phyloP scores from a whole-genome alignment of 2,797 vertebrate genomes.

The Gallinago solitaria region DNA sequence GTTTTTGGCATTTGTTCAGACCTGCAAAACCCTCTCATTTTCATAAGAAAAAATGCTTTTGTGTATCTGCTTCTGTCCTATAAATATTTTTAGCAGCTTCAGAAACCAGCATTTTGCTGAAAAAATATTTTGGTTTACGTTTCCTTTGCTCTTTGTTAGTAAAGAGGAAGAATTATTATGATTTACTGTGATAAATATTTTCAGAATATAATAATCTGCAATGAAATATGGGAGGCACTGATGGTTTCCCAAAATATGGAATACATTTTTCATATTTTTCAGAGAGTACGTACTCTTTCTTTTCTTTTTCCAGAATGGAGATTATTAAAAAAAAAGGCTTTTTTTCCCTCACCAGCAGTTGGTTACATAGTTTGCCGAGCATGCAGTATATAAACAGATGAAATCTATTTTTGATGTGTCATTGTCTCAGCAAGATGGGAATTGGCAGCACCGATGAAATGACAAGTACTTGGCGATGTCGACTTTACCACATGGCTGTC shows the following conservation, averaged over 20 bases:
- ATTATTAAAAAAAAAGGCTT: neutral
- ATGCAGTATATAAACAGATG: constrained; percentile 65
- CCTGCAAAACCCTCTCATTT: neutral
- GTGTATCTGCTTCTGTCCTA: neutral
- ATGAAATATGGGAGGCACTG: neutral
- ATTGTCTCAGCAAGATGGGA: constrained; percentile 68
- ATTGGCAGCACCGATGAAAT: constrained; percentile 59
- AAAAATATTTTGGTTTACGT: neutral
- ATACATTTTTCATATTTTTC: constrained; percentile 4
- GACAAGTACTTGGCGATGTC: constrained; percentile 64
- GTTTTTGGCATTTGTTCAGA: constrained; percentile 17
- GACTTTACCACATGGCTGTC: constrained; percentile 59
- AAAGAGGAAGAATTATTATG: neutral
- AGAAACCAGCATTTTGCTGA: neutral
- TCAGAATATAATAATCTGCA: neutral
- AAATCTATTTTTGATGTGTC: constrained; percentile 70
- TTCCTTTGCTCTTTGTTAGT: neutral
- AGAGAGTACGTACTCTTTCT: neutral
- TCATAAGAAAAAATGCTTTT: neutral
- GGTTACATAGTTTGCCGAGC: constrained; percentile 60
- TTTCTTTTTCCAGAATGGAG: neutral
- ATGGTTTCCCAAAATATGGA: constrained; percentile 9
- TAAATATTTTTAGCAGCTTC: neutral
- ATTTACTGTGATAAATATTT: constrained; percentile 17
- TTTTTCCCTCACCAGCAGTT: constrained; percentile 39